Conservation (phyloP, 1,140 invertebrate species). For the Physella acuta region DNA sequence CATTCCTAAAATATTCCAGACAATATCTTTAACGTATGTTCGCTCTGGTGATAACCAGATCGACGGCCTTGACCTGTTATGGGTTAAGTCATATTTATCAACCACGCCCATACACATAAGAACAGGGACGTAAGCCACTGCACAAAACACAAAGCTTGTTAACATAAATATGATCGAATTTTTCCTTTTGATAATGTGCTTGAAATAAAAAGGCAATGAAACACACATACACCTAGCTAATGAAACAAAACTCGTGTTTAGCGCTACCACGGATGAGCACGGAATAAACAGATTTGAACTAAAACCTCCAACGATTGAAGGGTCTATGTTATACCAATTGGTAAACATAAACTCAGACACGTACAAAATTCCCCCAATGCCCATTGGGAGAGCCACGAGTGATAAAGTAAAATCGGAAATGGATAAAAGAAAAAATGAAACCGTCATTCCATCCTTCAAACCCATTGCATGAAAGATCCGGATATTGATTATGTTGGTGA, state of each 20-base stretch:
- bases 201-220: neutral
- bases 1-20: neutral
- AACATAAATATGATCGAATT: neutral
- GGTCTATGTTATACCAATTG: neutral
- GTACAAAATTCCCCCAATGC: neutral
- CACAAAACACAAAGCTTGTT: neutral
- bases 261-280: neutral
- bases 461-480: constrained; percentile 10
- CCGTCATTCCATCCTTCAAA: constrained; percentile 8
- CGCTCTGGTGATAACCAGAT: neutral
- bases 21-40: neutral
- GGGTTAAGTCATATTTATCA: neutral
- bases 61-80: neutral
- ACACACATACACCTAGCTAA: constrained; percentile 1
- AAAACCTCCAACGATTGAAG: neutral
- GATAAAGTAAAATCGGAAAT: neutral
- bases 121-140: neutral
- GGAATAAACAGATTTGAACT: neutral
- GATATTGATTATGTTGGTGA: constrained; percentile 11
- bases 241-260: neutral
- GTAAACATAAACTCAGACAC: neutral
- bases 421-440: constrained; percentile 10
- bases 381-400: neutral
- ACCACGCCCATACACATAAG: neutral
- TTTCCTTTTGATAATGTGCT: neutral